These are phyloP conservation scores for Balanococcus diminutus DNA, from an alignment of 2,888 invertebrate genomes.

Conservation along the genomic window DNA sequence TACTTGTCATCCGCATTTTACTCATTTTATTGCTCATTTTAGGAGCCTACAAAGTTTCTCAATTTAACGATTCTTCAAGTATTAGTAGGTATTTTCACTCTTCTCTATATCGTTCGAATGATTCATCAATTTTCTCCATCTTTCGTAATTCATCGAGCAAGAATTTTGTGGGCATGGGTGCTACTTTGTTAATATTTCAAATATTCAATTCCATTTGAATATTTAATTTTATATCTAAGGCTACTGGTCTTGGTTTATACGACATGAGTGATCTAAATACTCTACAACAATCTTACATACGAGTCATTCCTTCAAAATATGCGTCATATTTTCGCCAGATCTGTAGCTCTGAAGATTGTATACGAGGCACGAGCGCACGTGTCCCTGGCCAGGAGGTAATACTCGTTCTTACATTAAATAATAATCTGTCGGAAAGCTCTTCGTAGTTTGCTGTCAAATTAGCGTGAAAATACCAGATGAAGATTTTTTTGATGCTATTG, in stretches of 20 bases:
- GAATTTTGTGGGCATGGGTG: neutral
- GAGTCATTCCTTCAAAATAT: no score
- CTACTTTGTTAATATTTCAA: neutral
- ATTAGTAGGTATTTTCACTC: no score
- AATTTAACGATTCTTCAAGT: no score
- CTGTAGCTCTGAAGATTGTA: no score
- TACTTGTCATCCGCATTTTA: no score
- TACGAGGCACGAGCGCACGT: no score
- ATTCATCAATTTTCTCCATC: neutral
- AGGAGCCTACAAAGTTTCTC: no score
- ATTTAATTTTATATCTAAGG: neutral
- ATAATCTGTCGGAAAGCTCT: neutral
- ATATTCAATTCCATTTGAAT: neutral
- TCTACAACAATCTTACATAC: neutral
- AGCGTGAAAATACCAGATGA: constrained; percentile 1
- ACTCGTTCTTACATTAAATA: no score
- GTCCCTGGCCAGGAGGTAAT: neutral
- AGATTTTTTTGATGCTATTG: neutral
- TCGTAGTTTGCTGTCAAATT: neutral
- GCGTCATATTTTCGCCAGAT: no score
- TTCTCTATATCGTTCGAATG: no score
- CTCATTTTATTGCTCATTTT: no score
- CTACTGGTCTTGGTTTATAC: neutral
- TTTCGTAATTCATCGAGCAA: neutral
- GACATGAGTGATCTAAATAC: neutral